These are phyloP conservation scores for Meliscaeva auricollis DNA, from an alignment of 2,888 invertebrate genomes.

Conservation along the genomic window DNA sequence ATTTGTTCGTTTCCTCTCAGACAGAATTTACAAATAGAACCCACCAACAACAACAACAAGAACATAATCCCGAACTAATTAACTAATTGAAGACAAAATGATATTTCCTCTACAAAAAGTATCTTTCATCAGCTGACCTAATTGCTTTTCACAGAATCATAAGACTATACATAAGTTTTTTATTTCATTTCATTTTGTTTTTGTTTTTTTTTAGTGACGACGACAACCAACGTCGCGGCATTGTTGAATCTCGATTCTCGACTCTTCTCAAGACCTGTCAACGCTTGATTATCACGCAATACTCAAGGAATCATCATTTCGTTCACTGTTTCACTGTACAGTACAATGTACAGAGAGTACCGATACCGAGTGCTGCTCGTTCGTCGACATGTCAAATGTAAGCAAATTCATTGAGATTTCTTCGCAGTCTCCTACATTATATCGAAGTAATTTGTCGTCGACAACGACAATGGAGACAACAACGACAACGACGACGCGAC, in stretches of 20 bases:
- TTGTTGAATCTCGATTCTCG: conserved; percentile 31
- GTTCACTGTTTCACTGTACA: conserved; percentile 12
- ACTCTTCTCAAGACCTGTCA: conserved; percentile 52
- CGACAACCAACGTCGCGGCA: conserved; percentile 5
- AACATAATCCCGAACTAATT: conserved; percentile 32
- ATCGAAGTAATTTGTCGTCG: conserved; percentile 65
- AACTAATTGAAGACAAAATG: conserved; percentile 58
- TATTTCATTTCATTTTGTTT: neutral
- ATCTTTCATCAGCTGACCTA: conserved; percentile 71
- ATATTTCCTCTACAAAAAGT: conserved; percentile 57
- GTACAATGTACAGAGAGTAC: neutral
- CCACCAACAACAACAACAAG: conserved; percentile 35
- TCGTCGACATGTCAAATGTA: conserved; percentile 39
- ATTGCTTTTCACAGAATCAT: conserved; percentile 70
- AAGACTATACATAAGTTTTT: conserved; percentile 37
- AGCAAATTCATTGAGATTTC: conserved; percentile 61
- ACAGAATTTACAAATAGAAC: conserved; percentile 18
- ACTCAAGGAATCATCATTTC: conserved; percentile 50
- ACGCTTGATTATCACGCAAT: conserved; percentile 65
- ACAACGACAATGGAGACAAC: neutral
- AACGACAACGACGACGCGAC: neutral
- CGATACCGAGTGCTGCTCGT: neutral
- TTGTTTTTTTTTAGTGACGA: conserved; percentile 23
- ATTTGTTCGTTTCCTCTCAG: conserved; percentile 18
- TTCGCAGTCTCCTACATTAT: conserved; percentile 24